These are phyloP conservation scores for Pectinophora gossypiella DNA, from an alignment of 1,140 invertebrate species.

Conservation along the genomic window DNA sequence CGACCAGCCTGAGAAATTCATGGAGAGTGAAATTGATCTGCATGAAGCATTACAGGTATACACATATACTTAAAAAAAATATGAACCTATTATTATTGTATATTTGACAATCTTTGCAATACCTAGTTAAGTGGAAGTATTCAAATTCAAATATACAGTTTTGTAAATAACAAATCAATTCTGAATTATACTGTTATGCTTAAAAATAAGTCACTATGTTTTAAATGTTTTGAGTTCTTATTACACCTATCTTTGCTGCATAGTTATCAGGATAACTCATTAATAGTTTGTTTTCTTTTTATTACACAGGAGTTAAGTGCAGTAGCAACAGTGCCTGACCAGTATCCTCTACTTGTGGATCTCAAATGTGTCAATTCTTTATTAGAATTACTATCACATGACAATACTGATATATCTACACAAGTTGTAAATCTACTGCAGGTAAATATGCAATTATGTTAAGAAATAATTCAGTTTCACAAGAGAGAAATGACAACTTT, in stretches of 20 bases:
- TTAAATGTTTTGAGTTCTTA: no score
- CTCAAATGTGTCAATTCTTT: slow-evolving; percentile 91
- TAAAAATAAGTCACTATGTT: no score
- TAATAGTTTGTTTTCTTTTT: slow-evolving; percentile 5
- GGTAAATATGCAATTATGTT: slow-evolving; percentile 52
- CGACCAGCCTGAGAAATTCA: slow-evolving; percentile 98
- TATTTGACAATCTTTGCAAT: not conserved
- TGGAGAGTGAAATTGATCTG: slow-evolving; percentile 98
- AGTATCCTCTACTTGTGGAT: slow-evolving; percentile 95
- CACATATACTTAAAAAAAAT: not conserved
- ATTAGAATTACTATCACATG: slow-evolving; percentile 95
- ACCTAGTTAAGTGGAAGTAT: not conserved
- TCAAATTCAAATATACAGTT: not conserved
- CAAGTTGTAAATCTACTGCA: slow-evolving; percentile 87
- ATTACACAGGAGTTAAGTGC: slow-evolving; percentile 92
- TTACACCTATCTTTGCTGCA: no score
- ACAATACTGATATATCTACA: slow-evolving; percentile 96
- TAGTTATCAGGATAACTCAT: no score
- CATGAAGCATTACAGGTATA: slow-evolving; percentile 86
- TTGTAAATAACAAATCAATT: no score
- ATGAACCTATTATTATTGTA: not conserved
- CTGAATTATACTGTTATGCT: no score
- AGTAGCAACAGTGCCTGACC: slow-evolving; percentile 95
- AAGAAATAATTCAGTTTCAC: no score
- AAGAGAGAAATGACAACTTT: no score